Conservation (phyloP, 2,797 vertebrate species). For the Morelia viridis region DNA sequence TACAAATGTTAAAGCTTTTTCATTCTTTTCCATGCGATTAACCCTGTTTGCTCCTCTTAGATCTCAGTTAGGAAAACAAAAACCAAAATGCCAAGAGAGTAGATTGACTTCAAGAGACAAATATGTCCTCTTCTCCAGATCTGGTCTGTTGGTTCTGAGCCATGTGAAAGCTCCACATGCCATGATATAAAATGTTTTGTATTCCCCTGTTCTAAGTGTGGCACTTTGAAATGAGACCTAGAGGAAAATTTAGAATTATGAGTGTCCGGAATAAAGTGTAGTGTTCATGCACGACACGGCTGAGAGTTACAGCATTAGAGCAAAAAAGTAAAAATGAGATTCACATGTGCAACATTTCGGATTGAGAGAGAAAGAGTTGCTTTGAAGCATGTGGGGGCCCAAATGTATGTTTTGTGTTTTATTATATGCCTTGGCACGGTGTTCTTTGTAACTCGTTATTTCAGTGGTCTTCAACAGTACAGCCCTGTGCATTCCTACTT, state of each 20-base stretch:
- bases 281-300: background rate
- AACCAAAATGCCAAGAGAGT: background rate
- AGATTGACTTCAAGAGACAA: background rate
- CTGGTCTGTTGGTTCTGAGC: background rate
- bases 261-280: background rate
- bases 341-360: background rate
- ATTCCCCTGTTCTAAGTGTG: background rate
- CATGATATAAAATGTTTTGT: background rate
- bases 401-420: background rate
- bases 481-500: background rate
- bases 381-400: background rate
- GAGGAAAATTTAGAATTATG: conserved; percentile 16
- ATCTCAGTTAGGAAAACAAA: background rate
- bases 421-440: background rate
- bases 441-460: background rate
- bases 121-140: background rate
- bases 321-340: background rate
- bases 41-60: background rate
- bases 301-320: background rate
- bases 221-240: conserved; percentile 13
- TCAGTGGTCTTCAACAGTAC: background rate
- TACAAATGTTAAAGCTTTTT: background rate
- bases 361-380: background rate
- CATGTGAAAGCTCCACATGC: background rate
- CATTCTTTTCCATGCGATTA: background rate